Evolutionary conservation across 2,113 vertebrate genomes (phyloP), one percentile per base, ranked within the genome.

Genomic region (Bufo gargarizans): DNA sequence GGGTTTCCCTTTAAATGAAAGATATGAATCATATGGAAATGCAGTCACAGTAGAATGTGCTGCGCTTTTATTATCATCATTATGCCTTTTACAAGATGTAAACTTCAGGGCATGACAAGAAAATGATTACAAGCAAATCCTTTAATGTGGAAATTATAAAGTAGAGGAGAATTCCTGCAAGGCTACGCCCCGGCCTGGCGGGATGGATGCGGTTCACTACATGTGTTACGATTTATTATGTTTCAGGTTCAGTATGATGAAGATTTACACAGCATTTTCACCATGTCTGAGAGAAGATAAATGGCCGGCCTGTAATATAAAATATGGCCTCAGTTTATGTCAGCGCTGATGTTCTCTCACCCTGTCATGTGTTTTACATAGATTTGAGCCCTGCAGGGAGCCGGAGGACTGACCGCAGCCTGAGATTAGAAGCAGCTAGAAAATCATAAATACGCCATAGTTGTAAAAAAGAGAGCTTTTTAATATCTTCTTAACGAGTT

Each of bases 71-170:
- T 88, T 61, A 55, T 80, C 33, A 55, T 47, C 71, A 76, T 76
- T 61, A 77, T 65, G 50, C 56, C 45, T 65, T 45, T 20, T 65
- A 14, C 59, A 50, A 61, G 71, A 55, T 83, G 82, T 83, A 83
- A 76, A 88, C 77, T 65, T 83, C n/a, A 76, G 47, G 33, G 45
- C 20, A 63, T 83, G 86, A 56, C 67, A 77, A 82, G 87, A 83
- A 88, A 83, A 83, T 74, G 45, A 88, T 88, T 88, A 77, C 71
- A 55, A 67, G 80, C 80, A 88, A 88, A 88, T 88, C 87, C 87
- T 83, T 83, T 83, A 83, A 88, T 88, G 87, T 83, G 69, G 86
- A 83, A 88, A 88, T 83, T 88, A 77, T 83, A 77, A 88, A 83
- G 80, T 20, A 47, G 33, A 67, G n/a, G 87, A 22, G 43, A 77